These are phyloP conservation scores for Polydesmus complanatus DNA, from an alignment of 2,888 invertebrate genomes.

Conservation along the genomic window DNA sequence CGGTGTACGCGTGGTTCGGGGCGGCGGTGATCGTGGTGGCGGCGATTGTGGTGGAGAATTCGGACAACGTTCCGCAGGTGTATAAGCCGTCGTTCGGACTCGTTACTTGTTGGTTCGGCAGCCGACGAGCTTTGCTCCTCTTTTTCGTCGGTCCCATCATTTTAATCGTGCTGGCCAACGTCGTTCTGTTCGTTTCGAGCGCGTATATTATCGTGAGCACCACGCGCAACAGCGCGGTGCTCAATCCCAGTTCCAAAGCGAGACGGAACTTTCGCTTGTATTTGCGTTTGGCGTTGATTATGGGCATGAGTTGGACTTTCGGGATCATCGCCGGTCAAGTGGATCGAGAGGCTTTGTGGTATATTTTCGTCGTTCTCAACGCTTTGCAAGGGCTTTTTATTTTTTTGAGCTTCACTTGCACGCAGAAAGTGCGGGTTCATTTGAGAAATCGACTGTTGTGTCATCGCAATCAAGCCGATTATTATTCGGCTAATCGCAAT, in stretches of 20 bases:
- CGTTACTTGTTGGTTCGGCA: slow-evolving; percentile 39
- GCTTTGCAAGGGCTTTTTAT: slow-evolving; percentile 39
- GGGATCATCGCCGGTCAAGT: slow-evolving; percentile 36
- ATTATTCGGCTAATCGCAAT: not conserved
- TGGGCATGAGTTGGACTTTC: slow-evolving; percentile 38
- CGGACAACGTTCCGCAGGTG: slow-evolving; percentile 18
- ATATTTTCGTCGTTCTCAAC: slow-evolving; percentile 36
- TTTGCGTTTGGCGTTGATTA: slow-evolving; percentile 35
- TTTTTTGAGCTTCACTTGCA: slow-evolving; percentile 38
- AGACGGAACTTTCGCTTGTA: slow-evolving; percentile 33
- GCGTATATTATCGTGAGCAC: slow-evolving; percentile 33
- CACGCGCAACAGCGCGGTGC: slow-evolving; percentile 28
- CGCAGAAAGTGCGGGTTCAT: slow-evolving; percentile 30
- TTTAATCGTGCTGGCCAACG: slow-evolving; percentile 33
- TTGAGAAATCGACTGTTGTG: not conserved
- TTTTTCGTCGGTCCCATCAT: slow-evolving; percentile 39
- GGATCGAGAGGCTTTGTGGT: slow-evolving; percentile 33
- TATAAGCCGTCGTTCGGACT: slow-evolving; percentile 36
- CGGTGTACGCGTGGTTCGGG: slow-evolving; percentile 34
- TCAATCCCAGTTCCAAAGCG: slow-evolving; percentile 26
- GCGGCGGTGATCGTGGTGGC: slow-evolving; percentile 31
- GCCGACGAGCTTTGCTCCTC: slow-evolving; percentile 35
- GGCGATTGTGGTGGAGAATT: slow-evolving; percentile 31
- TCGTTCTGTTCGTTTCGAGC: slow-evolving; percentile 34
- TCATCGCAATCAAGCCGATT: not conserved